Conservation (phyloP, 2,888 invertebrate species). For the Drosophila phalerata region DNA sequence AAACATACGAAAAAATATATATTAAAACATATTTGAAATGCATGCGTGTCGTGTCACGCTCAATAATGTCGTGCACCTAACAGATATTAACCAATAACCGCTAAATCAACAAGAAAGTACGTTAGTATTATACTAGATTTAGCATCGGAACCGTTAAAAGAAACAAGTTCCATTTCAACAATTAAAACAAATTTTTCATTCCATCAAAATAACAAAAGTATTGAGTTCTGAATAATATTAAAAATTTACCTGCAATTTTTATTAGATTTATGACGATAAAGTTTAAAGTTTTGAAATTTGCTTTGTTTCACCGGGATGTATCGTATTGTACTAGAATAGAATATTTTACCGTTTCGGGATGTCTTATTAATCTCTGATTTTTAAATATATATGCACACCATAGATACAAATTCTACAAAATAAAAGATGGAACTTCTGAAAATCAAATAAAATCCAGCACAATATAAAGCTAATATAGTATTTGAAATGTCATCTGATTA, state of each 20-base stretch:
- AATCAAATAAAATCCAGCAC: neutral
- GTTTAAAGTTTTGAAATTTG: too few species aligned
- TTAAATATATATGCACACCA: neutral
- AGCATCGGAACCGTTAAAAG: too few species aligned
- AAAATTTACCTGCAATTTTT: too few species aligned
- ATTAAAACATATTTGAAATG: conserved; percentile 6
- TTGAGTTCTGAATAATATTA: too few species aligned
- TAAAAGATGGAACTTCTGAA: neutral
- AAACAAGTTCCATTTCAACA: too few species aligned
- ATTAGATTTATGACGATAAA: too few species aligned
- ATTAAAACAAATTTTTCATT: too few species aligned
- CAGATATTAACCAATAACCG: neutral
- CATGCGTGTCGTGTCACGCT: neutral
- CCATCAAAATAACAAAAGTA: too few species aligned
- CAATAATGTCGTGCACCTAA: neutral
- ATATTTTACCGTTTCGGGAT: too few species aligned
- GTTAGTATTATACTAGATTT: neutral
- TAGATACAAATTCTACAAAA: neutral
- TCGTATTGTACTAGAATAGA: too few species aligned
- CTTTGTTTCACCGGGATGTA: too few species aligned
- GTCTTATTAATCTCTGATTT: too few species aligned
- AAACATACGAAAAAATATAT: neutral
- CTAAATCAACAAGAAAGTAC: neutral
- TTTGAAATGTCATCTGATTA: neutral
- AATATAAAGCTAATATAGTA: neutral